Evolutionary conservation across 2,113 vertebrate species (phyloP).

Genomic region (Cephalopterus ornatus): DNA sequence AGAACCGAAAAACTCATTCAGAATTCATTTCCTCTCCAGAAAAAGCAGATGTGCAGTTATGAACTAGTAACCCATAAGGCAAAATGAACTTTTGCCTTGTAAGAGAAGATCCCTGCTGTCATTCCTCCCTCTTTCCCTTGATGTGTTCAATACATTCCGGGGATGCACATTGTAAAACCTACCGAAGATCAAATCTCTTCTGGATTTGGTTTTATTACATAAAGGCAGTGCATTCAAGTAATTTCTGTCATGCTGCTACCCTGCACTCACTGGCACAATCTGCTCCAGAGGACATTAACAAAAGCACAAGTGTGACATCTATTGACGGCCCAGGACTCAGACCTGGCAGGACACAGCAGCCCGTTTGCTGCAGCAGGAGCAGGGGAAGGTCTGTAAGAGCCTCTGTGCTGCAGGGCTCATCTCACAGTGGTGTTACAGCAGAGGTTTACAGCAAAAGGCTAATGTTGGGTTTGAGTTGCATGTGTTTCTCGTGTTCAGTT

Average conservation of each 20-base stretch:
- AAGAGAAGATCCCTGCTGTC: not conserved
- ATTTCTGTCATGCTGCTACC: constrained; percentile 14
- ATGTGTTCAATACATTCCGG: not conserved
- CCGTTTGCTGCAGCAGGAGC: not conserved
- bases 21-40: not conserved
- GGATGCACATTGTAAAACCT: constrained; percentile 18
- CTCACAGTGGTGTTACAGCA: not conserved
- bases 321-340: not conserved
- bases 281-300: not conserved
- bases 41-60: not conserved
- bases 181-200: constrained; percentile 35
- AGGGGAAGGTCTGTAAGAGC: not conserved
- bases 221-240: constrained; percentile 39
- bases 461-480: not conserved
- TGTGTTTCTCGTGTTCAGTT: fast-evolving
- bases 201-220: not conserved
- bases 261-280: not conserved
- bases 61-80: not conserved
- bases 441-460: not conserved
- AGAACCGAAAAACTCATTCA: not conserved
- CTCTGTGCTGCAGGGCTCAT: not conserved
- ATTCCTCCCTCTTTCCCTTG: not conserved
- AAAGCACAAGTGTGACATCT: constrained; percentile 68
- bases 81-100: not conserved
- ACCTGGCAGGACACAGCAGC: not conserved